Evolutionary conservation across 2,797 vertebrate species (phyloP).

Genomic region (Sebastolobus alascanus): DNA sequence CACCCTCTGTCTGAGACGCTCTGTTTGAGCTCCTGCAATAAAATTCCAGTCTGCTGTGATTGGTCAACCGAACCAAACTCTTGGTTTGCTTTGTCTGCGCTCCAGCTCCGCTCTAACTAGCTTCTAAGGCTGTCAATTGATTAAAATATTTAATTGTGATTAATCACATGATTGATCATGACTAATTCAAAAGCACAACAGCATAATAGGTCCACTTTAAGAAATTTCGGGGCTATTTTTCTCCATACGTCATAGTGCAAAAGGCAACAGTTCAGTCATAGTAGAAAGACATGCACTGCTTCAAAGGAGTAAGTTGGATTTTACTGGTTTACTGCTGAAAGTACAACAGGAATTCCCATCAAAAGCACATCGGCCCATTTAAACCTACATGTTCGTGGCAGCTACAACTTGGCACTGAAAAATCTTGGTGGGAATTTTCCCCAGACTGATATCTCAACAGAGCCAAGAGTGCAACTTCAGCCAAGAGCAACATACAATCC

Average conservation of each 20-base stretch:
- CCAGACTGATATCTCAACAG: constrained; percentile 31
- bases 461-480: constrained; percentile 13
- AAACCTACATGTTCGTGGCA: constrained; percentile 37
- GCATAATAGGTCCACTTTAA: background rate
- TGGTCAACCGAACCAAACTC: no score
- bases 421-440: constrained; percentile 46
- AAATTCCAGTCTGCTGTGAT: no score
- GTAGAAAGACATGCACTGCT: constrained; percentile 4
- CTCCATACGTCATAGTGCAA: background rate
- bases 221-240: background rate
- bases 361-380: background rate
- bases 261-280: background rate
- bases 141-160: no score
- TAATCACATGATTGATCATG: no score
- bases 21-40: no score
- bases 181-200: background rate
- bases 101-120: no score
- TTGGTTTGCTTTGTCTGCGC: no score
- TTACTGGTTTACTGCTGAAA: background rate
- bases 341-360: constrained; percentile 8
- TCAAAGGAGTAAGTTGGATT: background rate
- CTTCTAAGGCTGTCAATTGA: no score
- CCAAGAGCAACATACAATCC: constrained; percentile 51
- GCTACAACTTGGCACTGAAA: constrained; percentile 39
- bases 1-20: no score